Conservation (phyloP, 2,797 vertebrate species). For the Melanotaenia trifasciata region DNA sequence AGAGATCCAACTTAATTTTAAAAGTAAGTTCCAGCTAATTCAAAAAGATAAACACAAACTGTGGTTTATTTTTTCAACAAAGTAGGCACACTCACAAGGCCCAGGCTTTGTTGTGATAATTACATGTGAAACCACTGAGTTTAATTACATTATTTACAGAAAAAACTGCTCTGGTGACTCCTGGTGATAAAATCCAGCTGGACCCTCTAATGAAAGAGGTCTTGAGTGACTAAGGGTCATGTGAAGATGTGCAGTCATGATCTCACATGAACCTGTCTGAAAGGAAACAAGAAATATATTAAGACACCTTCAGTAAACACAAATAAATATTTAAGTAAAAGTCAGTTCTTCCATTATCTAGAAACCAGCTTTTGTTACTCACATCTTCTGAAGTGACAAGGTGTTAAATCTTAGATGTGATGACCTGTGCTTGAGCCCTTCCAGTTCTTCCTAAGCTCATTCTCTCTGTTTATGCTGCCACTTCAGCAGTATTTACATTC, state of each 20-base stretch:
- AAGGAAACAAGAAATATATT: conserved; percentile 30
- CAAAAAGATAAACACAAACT: conserved; percentile 74
- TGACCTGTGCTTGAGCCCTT: conserved; percentile 49
- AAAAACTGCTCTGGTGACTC: conserved; percentile 57
- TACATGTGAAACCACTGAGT: conserved; percentile 62
- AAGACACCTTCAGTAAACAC: conserved; percentile 44
- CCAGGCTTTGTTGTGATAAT: conserved; percentile 70
- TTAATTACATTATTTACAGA: conserved; percentile 74
- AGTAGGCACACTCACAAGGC: conserved; percentile 41
- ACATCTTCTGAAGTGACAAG: conserved; percentile 44
- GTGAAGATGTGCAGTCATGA: conserved; percentile 68
- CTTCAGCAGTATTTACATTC: conserved; percentile 12
- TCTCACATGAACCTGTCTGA: conserved; percentile 32
- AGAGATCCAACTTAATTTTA: conserved; percentile 65
- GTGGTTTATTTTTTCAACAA: conserved; percentile 60
- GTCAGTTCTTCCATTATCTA: conserved; percentile 54
- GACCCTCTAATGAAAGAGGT: conserved; percentile 50
- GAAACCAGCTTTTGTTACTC: conserved; percentile 43
- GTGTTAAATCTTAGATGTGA: conserved; percentile 56
- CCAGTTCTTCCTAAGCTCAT: conserved; percentile 16
- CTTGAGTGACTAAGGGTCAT: conserved; percentile 65
- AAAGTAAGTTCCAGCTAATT: conserved; percentile 64
- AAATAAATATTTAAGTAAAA: conserved; percentile 72
- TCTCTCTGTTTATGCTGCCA: conserved; percentile 13
- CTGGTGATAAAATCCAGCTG: conserved; percentile 75